These are phyloP conservation scores for Drosophila varians DNA, from an alignment of 1,140 invertebrate genomes.

Conservation along the genomic window DNA sequence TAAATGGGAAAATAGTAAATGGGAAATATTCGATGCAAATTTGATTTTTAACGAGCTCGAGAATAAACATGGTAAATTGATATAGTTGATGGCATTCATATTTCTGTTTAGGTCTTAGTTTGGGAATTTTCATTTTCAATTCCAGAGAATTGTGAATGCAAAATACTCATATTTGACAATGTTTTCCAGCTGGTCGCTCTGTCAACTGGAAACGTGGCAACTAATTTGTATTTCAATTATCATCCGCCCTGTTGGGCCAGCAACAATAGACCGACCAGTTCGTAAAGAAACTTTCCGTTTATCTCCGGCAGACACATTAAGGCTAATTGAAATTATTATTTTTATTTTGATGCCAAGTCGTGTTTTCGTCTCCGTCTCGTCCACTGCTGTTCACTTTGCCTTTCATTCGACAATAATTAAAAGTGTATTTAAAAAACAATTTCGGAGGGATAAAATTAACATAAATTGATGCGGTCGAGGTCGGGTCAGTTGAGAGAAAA, in stretches of 20 bases:
- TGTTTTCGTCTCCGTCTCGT: neutral
- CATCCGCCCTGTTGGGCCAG: neutral
- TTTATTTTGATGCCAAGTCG: conserved; percentile 30
- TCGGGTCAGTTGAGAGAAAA: conserved; percentile 20
- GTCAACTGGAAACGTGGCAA: neutral
- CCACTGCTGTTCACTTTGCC: conserved; percentile 18
- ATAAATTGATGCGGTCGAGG: conserved; percentile 71
- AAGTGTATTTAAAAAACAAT: conserved; percentile 81
- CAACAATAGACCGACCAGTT: neutral
- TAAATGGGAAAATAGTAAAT: conserved; percentile 4
- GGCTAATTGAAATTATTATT: conserved; percentile 60
- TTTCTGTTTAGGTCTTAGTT: neutral
- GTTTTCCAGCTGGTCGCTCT: neutral
- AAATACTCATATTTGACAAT: neutral
- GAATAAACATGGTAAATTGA: neutral
- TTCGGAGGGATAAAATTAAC: conserved; percentile 65
- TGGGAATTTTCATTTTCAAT: neutral
- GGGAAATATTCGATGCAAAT: conserved; percentile 5
- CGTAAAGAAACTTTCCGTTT: conserved; percentile 5
- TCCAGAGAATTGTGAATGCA: neutral
- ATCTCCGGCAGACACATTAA: conserved; percentile 46
- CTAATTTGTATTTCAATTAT: neutral
- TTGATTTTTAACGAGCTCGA: conserved; percentile 1
- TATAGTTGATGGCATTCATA: neutral
- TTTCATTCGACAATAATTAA: conserved; percentile 68